phyloP scores from a whole-genome alignment of 2,797 vertebrate genomes.

The Florisuga fusca region DNA sequence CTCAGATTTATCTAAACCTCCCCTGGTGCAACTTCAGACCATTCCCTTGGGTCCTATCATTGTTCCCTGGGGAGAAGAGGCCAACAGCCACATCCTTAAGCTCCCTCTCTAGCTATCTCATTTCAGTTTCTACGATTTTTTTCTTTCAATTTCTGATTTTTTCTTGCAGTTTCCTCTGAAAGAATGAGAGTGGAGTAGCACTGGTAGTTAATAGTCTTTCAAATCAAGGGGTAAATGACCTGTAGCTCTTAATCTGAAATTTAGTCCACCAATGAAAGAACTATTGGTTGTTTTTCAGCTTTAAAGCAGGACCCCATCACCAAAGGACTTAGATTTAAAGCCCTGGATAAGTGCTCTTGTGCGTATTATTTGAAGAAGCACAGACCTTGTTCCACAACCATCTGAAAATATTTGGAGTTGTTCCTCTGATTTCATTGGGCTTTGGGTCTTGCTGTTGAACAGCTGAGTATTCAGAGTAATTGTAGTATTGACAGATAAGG shows the following conservation, averaged over 20 bases:
- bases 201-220: background rate
- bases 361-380: background rate
- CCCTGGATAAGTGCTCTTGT: background rate
- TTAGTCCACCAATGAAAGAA: background rate
- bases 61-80: too few relatives aligned
- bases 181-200: background rate
- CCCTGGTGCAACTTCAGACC: too few relatives aligned
- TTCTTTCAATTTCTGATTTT: background rate
- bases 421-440: background rate
- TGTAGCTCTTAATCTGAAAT: background rate
- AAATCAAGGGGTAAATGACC: background rate
- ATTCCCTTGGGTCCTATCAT: too few relatives aligned
- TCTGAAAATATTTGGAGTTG: background rate
- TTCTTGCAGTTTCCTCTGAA: background rate
- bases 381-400: background rate
- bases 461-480: rapidly evolving
- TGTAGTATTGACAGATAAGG: background rate
- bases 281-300: background rate
- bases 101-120: background rate
- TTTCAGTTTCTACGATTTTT: background rate
- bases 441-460: background rate
- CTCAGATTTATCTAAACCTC: too few relatives aligned
- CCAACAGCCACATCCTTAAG: too few relatives aligned
- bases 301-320: background rate
- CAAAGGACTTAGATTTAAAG: too few relatives aligned